These are phyloP conservation scores for Acanthiza pusilla DNA, from an alignment of 2,797 vertebrate species.

Conservation along the genomic window DNA sequence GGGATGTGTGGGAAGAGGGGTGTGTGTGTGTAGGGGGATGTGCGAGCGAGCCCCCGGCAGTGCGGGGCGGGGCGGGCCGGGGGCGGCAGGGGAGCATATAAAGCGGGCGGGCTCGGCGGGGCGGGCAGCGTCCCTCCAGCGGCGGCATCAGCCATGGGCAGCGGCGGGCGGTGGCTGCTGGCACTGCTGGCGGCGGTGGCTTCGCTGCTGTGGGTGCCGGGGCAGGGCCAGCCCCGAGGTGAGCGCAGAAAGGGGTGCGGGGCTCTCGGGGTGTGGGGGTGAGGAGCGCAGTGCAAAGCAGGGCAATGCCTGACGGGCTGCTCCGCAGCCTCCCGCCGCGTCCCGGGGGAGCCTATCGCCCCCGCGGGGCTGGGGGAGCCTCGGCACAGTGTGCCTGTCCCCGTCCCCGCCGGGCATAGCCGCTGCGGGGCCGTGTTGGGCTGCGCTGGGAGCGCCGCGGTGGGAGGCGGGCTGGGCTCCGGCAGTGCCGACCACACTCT, in stretches of 20 bases:
- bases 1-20: background rate
- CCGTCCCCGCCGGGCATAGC: background rate
- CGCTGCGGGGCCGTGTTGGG: background rate
- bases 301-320: background rate
- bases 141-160: background rate
- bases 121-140: background rate
- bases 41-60: background rate
- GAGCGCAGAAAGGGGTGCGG: slow-evolving; percentile 36
- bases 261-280: background rate
- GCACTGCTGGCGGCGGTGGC: slow-evolving; percentile 7
- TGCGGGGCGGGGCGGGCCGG: background rate
- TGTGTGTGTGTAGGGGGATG: background rate
- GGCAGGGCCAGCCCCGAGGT: slow-evolving; percentile 78
- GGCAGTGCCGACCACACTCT: background rate
- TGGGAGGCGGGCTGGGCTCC: background rate
- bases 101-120: background rate
- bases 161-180: background rate
- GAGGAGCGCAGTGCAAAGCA: background rate
- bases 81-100: background rate
- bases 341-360: background rate
- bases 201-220: slow-evolving; percentile 55
- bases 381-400: background rate
- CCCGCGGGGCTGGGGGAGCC: background rate
- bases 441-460: no score
- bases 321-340: background rate